phyloP scores from a whole-genome alignment of 2,113 vertebrate species.

The Siniperca chuatsi region DNA sequence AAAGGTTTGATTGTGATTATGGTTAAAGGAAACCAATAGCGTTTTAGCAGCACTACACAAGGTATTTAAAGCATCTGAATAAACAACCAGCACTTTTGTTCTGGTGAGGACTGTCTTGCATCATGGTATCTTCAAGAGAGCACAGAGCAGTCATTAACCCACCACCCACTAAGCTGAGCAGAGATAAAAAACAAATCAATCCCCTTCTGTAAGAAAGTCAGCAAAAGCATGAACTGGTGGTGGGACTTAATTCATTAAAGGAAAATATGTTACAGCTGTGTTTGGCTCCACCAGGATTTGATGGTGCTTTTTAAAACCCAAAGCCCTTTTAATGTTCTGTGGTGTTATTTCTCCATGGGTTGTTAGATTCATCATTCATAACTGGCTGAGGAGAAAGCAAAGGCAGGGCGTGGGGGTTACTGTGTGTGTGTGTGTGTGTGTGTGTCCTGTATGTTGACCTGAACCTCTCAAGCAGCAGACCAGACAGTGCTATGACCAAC shows the following conservation, averaged over 20 bases:
- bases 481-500: conserved; percentile 17
- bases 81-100: neutral
- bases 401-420: neutral
- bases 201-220: neutral
- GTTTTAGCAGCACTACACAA: neutral
- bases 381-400: neutral
- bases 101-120: neutral
- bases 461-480: conserved; percentile 22
- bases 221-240: neutral
- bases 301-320: neutral
- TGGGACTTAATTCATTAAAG: neutral
- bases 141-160: conserved; percentile 29
- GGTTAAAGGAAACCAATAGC: neutral
- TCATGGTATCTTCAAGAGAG: neutral
- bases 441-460: conserved; percentile 23
- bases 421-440: neutral
- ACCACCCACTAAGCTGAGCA: neutral
- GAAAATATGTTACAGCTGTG: neutral
- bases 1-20: neutral
- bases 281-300: neutral
- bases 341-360: conserved; percentile 4
- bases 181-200: neutral
- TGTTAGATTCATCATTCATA: conserved; percentile 24
- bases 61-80: neutral
- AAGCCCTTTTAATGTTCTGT: neutral